Evolutionary conservation across 2,888 invertebrate genomes (phyloP), one percentile per base, ranked within the genome.

Genomic region (Nymphalis urticae): DNA sequence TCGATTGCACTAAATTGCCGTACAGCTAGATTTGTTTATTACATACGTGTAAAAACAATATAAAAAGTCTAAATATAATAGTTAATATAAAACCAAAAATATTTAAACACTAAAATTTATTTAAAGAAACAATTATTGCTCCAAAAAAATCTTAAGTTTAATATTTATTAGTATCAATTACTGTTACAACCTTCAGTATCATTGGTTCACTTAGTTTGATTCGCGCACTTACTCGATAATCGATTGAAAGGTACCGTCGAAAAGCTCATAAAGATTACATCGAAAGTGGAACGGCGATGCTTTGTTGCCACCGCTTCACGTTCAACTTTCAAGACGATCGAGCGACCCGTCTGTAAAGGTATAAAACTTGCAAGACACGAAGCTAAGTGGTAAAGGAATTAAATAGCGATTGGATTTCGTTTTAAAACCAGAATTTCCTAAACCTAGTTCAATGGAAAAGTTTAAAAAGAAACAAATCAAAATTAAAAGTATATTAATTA

Each of bases 181-280:
- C 13, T 13, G 42, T 0, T 36, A 42, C 13, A 13, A 13, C 1
- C 42, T 13, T 4, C 10, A 42, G 13, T 42, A 42, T 24, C 13
- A 6, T 53, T 16, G 24, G 53, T 53, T 51, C 27, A 51, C 21
- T 51, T 27, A 54, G 56, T 56, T 56, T 56, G 36, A 56, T 56
- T 56, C 56, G 24, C 27, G 54, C n/a, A 56, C 17, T 50, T 19
- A 56, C 17, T 6, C 54, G 27, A 56, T 32, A 56, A 56, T 56
- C 27, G 56, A 56, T 56, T 17, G 27, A 56, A 56, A n/a, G 32
- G 56, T 32, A 56, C 21, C 56, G 56, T 56, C 32, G 56, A 56
- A 56, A 56, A 36, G 56, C 56, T 56, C 56, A 56, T 56, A 56
- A 56, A 56, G 32, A 56, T 56, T 56, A 56, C 56, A 56, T 56